A percentile compares a stretch with the other conserved stretches of the same genome.
phyloP scores from a whole-genome alignment of 35 echinoderm and acorn worm genomes.

The Lytechinus pictus region DNA sequence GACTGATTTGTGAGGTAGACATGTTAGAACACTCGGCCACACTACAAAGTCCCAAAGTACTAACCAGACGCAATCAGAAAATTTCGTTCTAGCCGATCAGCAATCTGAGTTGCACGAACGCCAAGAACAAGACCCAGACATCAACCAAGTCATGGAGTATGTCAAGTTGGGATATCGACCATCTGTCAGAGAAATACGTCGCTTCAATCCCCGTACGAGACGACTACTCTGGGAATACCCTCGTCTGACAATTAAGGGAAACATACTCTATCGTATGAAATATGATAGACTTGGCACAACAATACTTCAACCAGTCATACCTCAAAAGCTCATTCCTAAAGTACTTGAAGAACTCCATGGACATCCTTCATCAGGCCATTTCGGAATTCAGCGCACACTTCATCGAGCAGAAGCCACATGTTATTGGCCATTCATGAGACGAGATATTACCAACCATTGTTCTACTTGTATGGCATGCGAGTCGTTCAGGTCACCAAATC shows the following conservation, averaged over 20 bases:
- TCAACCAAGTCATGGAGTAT: neutral
- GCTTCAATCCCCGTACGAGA: neutral
- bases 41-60: neutral
- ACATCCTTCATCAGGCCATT: constrained; percentile 35
- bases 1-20: too few species aligned
- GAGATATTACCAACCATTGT: constrained; percentile 5
- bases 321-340: neutral
- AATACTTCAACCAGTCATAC: constrained; percentile 15
- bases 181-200: neutral
- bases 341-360: constrained; percentile 31
- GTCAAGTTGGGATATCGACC: neutral
- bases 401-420: constrained; percentile 28
- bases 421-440: constrained; percentile 27
- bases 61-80: neutral
- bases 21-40: too few species aligned
- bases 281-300: neutral
- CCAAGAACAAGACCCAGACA: neutral
- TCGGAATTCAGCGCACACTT: constrained; percentile 1
- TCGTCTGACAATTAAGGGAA: neutral
- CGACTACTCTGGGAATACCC: constrained; percentile 3
- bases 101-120: neutral
- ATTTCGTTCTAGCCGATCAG: neutral
- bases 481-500: neutral
- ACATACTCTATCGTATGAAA: neutral
- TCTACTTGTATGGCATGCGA: neutral